These are phyloP conservation scores for Mythimna albipuncta DNA, from an alignment of 2,888 invertebrate genomes.

Conservation along the genomic window DNA sequence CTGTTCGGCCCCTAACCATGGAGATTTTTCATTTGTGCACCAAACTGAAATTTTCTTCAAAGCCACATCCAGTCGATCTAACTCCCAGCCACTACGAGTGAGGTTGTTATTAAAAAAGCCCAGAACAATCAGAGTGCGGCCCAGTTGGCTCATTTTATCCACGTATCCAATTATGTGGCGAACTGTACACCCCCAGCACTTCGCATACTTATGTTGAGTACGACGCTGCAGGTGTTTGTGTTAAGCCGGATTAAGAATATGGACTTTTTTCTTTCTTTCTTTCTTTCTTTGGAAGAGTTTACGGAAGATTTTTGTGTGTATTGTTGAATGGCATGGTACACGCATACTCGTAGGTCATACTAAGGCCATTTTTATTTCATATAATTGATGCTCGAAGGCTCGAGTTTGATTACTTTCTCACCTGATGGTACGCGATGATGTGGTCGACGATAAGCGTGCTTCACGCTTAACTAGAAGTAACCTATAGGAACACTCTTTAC, in stretches of 20 bases:
- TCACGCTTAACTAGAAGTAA: too few species aligned
- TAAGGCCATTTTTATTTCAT: too few species aligned
- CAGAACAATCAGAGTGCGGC: constrained; percentile 82
- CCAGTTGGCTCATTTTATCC: constrained; percentile 80
- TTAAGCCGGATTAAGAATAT: background rate
- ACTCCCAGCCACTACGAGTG: constrained; percentile 57
- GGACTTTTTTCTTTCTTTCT: background rate
- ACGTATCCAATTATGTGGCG: constrained; percentile 82
- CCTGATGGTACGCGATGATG: too few species aligned
- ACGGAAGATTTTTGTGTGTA: background rate
- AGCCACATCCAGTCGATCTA: constrained; percentile 42
- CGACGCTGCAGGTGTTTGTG: constrained; percentile 25
- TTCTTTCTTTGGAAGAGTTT: background rate
- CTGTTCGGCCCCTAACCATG: too few species aligned
- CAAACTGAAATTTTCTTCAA: background rate
- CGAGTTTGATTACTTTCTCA: too few species aligned
- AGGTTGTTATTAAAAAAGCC: constrained; percentile 85
- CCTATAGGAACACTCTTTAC: too few species aligned
- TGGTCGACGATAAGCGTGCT: too few species aligned
- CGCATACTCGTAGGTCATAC: too few species aligned
- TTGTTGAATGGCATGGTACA: too few species aligned
- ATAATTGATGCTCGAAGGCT: too few species aligned
- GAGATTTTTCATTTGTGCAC: too few species aligned
- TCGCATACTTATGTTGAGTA: constrained; percentile 44
- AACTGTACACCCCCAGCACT: constrained; percentile 54